Percentiles rank a stretch among this genome's conserved stretches.
phyloP scores from a whole-genome alignment of 2,113 vertebrate species.

The Nothobranchius kuhntae region DNA sequence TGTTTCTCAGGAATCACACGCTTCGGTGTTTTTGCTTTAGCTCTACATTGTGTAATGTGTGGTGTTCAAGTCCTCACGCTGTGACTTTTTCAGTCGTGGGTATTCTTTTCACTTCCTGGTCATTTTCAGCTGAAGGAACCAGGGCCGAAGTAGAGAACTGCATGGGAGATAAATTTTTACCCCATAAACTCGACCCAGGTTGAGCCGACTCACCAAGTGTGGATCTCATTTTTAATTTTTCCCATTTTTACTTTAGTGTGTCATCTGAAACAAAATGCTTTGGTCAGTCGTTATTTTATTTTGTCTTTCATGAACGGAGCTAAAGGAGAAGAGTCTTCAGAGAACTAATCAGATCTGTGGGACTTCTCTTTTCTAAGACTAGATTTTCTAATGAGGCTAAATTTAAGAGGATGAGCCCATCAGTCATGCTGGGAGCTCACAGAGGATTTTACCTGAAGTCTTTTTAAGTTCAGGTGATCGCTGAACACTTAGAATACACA shows the following conservation, averaged over 20 bases:
- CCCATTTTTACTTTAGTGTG: not conserved
- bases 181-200: no score
- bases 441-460: constrained; percentile 42
- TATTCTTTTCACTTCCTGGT: no score
- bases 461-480: constrained; percentile 39
- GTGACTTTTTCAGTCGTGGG: no score
- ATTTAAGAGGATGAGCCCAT: constrained; percentile 29
- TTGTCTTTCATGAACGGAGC: no score
- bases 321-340: not conserved
- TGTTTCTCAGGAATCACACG: constrained; percentile 6
- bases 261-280: not conserved
- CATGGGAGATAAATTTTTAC: no score
- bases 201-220: not conserved
- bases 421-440: constrained; percentile 32
- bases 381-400: constrained; percentile 13
- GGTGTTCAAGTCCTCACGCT: no score
- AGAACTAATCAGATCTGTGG: constrained; percentile 2
- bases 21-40: not conserved
- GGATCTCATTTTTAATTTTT: no score
- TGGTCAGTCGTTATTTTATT: not conserved
- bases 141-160: no score
- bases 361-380: constrained; percentile 1
- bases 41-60: no score
- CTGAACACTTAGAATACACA: constrained; percentile 19
- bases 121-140: no score